Percentiles rank a stretch among this genome's conserved stretches.
Conservation (phyloP, 2,797 vertebrate species). For the Poeciliopsis gracilis region DNA sequence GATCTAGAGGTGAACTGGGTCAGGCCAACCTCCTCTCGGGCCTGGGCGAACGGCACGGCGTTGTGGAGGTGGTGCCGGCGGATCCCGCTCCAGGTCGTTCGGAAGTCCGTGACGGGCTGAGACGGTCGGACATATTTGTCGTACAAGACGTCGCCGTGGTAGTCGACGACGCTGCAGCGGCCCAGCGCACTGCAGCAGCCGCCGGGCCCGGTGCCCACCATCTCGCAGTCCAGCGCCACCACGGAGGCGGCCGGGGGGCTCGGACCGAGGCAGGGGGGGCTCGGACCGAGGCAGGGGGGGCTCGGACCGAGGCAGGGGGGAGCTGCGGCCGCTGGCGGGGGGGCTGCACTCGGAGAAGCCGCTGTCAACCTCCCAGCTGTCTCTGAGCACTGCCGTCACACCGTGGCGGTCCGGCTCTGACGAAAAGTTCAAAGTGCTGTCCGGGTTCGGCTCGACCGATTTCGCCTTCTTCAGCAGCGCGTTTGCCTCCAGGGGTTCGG, state of each 20-base stretch:
- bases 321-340: slow-evolving; percentile 70
- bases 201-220: slow-evolving; percentile 93
- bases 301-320: slow-evolving; percentile 37
- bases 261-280: slow-evolving; percentile 57
- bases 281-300: slow-evolving; percentile 46
- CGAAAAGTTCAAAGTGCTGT: slow-evolving; percentile 10
- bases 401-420: slow-evolving; percentile 3
- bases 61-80: slow-evolving; percentile 81
- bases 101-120: slow-evolving; percentile 86
- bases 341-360: slow-evolving; percentile 78
- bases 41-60: slow-evolving; percentile 84
- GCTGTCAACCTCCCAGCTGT: slow-evolving; percentile 79
- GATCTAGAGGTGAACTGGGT: too few species aligned
- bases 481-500: neutral
- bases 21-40: slow-evolving; percentile 85
- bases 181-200: slow-evolving; percentile 88
- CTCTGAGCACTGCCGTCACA: slow-evolving; percentile 6
- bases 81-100: slow-evolving; percentile 94
- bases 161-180: slow-evolving; percentile 91
- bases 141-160: slow-evolving; percentile 87
- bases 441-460: rapidly evolving
- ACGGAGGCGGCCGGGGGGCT: slow-evolving; percentile 41
- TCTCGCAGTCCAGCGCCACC: slow-evolving; percentile 95
- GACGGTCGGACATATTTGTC: slow-evolving; percentile 88
- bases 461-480: slow-evolving; percentile 26